Conservation (phyloP, 2,113 vertebrate genomes). For the Micromys minutus region DNA sequence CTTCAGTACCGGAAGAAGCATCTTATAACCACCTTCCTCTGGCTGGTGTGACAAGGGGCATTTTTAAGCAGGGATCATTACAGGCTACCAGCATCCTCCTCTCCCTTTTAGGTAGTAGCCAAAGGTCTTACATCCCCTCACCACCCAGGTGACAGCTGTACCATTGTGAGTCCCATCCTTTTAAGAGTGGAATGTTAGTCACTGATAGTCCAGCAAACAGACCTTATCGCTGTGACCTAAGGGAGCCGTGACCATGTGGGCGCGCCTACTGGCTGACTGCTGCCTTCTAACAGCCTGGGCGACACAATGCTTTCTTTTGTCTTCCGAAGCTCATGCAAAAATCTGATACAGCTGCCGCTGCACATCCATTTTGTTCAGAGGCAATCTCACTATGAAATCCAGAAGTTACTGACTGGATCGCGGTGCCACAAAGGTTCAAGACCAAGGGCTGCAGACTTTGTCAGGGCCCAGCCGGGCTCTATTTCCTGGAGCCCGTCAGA, state of each 20-base stretch:
- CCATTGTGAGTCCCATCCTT: accelerated
- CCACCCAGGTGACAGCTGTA: not conserved
- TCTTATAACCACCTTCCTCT: not conserved
- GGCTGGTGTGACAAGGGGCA: not conserved
- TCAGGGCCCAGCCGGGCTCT: slow-evolving; percentile 65
- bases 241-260: not conserved
- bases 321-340: slow-evolving; percentile 13
- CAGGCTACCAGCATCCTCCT: not conserved
- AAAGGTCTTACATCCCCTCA: not conserved
- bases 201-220: slow-evolving; percentile 37
- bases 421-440: not conserved
- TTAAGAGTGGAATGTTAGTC: not conserved
- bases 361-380: slow-evolving; percentile 30
- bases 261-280: accelerated
- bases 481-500: slow-evolving; percentile 78
- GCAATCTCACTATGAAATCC: not conserved
- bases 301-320: slow-evolving; percentile 66
- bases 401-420: not conserved
- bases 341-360: slow-evolving; percentile 26
- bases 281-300: not conserved
- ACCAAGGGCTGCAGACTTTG: not conserved
- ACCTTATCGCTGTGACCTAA: slow-evolving; percentile 61
- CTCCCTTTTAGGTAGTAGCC: not conserved
- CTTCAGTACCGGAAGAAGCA: not conserved
- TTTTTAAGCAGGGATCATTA: not conserved